phyloP scores from a whole-genome alignment of 2,888 invertebrate genomes.

The Heteromurus nitidus region DNA sequence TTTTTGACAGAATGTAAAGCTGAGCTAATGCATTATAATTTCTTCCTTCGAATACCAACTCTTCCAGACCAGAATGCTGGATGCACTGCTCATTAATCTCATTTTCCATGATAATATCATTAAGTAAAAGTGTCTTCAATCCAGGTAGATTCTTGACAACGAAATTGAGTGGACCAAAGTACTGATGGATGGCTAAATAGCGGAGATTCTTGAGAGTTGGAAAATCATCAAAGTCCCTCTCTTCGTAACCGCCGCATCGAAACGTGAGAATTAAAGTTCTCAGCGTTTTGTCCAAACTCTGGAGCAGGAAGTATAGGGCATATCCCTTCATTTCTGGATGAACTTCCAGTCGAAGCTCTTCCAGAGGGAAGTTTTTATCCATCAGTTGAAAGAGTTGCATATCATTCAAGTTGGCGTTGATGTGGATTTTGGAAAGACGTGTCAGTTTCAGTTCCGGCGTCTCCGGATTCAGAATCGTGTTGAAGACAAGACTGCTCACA shows the following conservation, averaged over 20 bases:
- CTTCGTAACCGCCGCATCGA: conserved; percentile 60
- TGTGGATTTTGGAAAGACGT: conserved; percentile 56
- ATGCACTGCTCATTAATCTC: conserved; percentile 10
- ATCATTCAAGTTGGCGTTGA: conserved; percentile 62
- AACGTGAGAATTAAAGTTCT: conserved; percentile 61
- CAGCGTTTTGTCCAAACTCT: conserved; percentile 64
- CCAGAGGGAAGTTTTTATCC: conserved; percentile 62
- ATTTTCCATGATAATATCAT: conserved; percentile 58
- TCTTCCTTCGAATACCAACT: conserved; percentile 60
- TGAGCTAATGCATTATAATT: conserved; percentile 59
- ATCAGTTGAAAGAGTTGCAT: conserved; percentile 53
- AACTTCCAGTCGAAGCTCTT: conserved; percentile 63
- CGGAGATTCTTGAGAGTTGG: conserved; percentile 61
- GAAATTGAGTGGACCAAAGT: conserved; percentile 56
- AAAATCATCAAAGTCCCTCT: conserved; percentile 63
- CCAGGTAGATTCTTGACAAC: conserved; percentile 46
- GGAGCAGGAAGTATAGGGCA: conserved; percentile 57
- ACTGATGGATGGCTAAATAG: conserved; percentile 62
- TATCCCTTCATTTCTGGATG: conserved; percentile 57
- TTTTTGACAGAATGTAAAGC: conserved; percentile 46
- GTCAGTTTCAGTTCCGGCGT: conserved; percentile 54
- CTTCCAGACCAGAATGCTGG: conserved; percentile 31
- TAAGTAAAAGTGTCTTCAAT: conserved; percentile 63
- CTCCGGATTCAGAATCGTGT: conserved; percentile 60
- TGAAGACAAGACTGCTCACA: conserved; percentile 64